Conservation (phyloP, 2,113 vertebrate genomes). For the Lepidothrix coronata region DNA sequence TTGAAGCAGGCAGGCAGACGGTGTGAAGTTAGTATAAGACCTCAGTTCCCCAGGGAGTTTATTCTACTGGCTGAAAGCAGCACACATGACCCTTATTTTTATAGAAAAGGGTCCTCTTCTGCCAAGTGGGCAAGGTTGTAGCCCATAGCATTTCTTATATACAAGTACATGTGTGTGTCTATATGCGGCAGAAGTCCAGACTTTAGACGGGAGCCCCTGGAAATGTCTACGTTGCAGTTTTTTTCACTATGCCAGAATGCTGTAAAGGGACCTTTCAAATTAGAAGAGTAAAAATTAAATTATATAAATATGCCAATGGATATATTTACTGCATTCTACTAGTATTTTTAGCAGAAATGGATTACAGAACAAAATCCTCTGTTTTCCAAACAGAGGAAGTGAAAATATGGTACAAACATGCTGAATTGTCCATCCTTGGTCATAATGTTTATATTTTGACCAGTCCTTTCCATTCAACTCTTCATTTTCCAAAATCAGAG, state of each 20-base stretch:
- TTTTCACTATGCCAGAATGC: background rate
- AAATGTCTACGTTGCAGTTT: background rate
- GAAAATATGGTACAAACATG: background rate
- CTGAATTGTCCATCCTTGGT: background rate
- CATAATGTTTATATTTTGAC: background rate
- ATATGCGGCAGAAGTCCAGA: background rate
- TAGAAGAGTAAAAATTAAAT: background rate
- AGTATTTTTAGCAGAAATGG: background rate
- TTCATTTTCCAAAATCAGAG: background rate
- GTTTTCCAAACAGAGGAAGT: background rate
- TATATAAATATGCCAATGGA: background rate
- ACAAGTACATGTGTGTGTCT: background rate
- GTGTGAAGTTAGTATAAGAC: background rate
- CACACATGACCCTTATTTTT: background rate
- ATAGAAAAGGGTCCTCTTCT: background rate
- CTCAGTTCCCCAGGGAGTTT: background rate
- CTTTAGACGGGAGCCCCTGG: background rate
- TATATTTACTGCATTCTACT: background rate
- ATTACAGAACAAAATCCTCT: background rate
- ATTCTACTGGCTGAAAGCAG: background rate
- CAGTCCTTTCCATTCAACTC: background rate
- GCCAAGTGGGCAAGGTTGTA: background rate
- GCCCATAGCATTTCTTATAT: background rate
- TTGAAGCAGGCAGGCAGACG: background rate
- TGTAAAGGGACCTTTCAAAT: background rate